Evolutionary conservation across 2,797 vertebrate genomes (phyloP).

Genomic region (Alosa sapidissima): DNA sequence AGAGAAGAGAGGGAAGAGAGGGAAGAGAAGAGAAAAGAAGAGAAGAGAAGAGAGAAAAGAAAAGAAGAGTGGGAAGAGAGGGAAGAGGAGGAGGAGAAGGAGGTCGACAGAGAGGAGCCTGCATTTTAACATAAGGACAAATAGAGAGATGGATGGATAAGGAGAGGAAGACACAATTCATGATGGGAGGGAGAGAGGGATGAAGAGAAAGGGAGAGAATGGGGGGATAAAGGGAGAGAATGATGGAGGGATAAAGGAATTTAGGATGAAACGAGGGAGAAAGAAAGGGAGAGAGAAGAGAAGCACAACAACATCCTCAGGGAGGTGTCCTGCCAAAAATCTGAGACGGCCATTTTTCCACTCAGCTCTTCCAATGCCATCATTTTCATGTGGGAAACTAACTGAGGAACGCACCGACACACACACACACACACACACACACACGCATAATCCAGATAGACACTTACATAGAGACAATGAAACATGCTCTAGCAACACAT

Average conservation of each 20-base stretch:
- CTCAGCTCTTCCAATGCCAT: background rate
- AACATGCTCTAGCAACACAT: background rate
- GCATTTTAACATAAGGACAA: background rate
- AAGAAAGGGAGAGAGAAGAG: background rate
- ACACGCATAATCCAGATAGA: too few relatives aligned
- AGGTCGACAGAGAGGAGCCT: too few relatives aligned
- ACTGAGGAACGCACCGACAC: background rate
- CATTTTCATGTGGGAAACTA: conserved; percentile 5
- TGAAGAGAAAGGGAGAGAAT: background rate
- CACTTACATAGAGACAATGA: too few relatives aligned
- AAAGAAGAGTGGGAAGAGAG: too few relatives aligned
- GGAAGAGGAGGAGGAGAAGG: too few relatives aligned
- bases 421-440: accelerated
- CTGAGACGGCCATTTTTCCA: background rate
- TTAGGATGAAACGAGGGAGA: background rate
- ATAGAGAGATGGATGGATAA: background rate
- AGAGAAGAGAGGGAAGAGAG: too few relatives aligned
- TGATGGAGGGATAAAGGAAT: background rate
- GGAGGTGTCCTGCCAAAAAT: conserved; percentile 17
- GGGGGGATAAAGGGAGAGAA: too few relatives aligned
- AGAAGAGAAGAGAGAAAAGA: background rate
- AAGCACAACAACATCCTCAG: background rate
- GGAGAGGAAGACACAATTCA: background rate
- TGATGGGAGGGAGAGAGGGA: background rate
- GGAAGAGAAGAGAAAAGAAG: too few relatives aligned